Conservation (phyloP, 2,113 vertebrate species). For the Bungarus multicinctus region DNA sequence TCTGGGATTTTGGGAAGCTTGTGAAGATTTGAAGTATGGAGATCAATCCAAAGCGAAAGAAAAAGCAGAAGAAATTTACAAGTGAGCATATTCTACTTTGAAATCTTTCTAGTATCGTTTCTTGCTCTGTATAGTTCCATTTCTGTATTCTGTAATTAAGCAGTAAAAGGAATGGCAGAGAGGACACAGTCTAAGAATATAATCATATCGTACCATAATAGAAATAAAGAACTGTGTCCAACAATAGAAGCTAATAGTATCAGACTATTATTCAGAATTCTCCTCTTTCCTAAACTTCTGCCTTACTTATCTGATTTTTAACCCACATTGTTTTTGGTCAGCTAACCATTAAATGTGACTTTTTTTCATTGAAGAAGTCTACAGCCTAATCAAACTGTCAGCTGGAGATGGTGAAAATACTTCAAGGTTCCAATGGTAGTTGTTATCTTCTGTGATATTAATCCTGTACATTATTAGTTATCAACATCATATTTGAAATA, state of each 20-base stretch:
- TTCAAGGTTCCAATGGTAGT: not conserved
- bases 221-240: not conserved
- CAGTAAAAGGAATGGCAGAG: not conserved
- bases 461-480: not conserved
- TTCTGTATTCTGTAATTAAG: not conserved
- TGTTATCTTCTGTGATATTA: not conserved
- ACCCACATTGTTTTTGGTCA: not conserved
- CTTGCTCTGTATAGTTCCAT: fast-evolving
- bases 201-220: not conserved
- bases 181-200: not conserved
- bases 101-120: fast-evolving
- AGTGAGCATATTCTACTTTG: constrained; percentile 68
- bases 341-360: not conserved
- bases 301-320: not conserved
- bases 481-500: constrained; percentile 3
- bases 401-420: not conserved
- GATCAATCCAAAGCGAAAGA: constrained; percentile 92
- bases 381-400: not conserved
- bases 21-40: constrained; percentile 95
- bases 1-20: constrained; percentile 96
- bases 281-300: not conserved
- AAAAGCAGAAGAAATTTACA: constrained; percentile 96
- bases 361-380: not conserved
- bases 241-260: not conserved
- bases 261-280: not conserved